Base-by-base conservation (phyloP, 2,797 vertebrate species). In the Ibycter americanus region DNA sequence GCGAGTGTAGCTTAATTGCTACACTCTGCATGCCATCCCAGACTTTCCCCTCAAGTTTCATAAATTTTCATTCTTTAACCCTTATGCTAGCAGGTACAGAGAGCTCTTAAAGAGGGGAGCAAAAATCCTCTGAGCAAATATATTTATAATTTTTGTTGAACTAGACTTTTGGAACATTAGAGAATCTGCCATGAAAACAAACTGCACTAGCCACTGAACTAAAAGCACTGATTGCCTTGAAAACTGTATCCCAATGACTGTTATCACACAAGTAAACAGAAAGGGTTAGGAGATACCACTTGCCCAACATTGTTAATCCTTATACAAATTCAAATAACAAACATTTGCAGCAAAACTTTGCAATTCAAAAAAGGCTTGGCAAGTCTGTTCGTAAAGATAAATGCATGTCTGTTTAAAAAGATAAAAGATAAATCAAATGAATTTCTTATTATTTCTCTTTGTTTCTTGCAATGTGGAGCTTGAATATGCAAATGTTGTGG, bases 391-490 rank as follows among this genome's bases (percentile, higher is more conserved):
- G 76, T 61, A 58, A 92, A 87, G 78, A 95, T 94, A 92, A 87
- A 96, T 55, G 63, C 44, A 34, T 31, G 77, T 86, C 87, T 96
- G 89, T 82, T 90, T 81, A 90, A 91, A 96, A 94, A 96, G 80
- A 94, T 95, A 94, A 93, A 96, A 94, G 83, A 93, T 83, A 96
- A 92, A 96, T 38, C 56, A 96, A 93, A 61, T 44, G 1, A 71
- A 76, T 82, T 96, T 91, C 92, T 94, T 94, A 76, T 90, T 93
- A 44, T 82, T 90, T 94, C 49, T 86, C 87, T 95, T 94, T 96
- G 78, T 94, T 93, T 81, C 92, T 95, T 80, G 54, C 38, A 47
- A 58, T 91, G 56, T 20, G 14, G n/a, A 86, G 67, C 83, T 62
- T 92, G 71, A 91, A 40, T 76, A 91, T 76, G 90, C 68, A 91